These are phyloP conservation scores for Tiliqua scincoides DNA, from an alignment of 2,113 vertebrate genomes.

Conservation along the genomic window DNA sequence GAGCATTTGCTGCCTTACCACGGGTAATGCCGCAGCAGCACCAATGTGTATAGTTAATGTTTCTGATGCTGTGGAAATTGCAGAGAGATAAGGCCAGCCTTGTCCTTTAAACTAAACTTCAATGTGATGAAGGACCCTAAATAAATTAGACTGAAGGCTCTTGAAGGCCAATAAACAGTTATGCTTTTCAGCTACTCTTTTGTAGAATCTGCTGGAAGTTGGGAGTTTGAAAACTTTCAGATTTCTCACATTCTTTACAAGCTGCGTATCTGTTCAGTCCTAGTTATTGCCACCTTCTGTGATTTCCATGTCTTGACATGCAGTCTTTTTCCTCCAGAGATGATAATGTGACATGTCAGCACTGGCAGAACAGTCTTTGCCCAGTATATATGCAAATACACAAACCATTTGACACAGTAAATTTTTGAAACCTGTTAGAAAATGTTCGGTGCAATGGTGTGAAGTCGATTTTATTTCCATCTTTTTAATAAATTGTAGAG, in stretches of 20 bases:
- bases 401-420: background rate
- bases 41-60: too few relatives aligned
- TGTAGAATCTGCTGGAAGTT: background rate
- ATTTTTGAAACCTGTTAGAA: background rate
- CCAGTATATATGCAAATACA: background rate
- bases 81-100: background rate
- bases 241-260: background rate
- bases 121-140: background rate
- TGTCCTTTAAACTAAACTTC: too few relatives aligned
- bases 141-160: background rate
- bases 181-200: background rate
- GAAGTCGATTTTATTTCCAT: background rate
- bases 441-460: background rate
- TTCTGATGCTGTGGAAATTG: background rate
- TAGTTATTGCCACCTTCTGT: background rate
- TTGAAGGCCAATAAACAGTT: background rate
- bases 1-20: too few relatives aligned
- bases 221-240: background rate
- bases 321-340: background rate
- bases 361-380: background rate
- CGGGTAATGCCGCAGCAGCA: too few relatives aligned
- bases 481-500: background rate
- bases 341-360: background rate
- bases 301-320: background rate
- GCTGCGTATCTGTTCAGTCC: background rate